phyloP scores from a whole-genome alignment of 2,888 invertebrate species.

The Leptinotarsa tumamoca region DNA sequence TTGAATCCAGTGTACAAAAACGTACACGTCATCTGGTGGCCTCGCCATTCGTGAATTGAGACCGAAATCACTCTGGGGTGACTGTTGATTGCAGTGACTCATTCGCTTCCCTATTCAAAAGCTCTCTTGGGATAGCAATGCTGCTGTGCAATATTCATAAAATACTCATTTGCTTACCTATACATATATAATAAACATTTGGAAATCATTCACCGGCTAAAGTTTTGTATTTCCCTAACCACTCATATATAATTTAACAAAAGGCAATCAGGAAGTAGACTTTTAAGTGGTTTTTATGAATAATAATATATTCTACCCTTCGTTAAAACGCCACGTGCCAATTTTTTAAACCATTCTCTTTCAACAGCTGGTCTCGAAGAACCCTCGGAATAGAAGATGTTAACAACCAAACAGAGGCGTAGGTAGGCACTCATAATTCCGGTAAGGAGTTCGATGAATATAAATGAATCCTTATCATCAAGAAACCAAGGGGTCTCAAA shows the following conservation, averaged over 20 bases:
- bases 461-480: background rate
- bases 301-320: slow-evolving; percentile 19
- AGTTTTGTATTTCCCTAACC: background rate
- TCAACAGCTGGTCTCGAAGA: slow-evolving; percentile 24
- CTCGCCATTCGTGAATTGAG: too few relatives aligned
- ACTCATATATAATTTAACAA: background rate
- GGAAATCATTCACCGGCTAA: background rate
- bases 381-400: background rate
- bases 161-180: background rate
- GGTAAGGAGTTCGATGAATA: background rate
- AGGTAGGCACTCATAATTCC: background rate
- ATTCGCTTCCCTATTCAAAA: too few relatives aligned
- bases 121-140: too few relatives aligned
- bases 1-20: too few relatives aligned
- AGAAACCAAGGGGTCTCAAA: too few relatives aligned
- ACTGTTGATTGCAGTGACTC: too few relatives aligned
- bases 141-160: background rate
- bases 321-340: slow-evolving; percentile 26
- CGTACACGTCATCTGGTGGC: too few relatives aligned
- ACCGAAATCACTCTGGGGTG: too few relatives aligned
- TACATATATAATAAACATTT: background rate
- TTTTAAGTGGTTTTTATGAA: slow-evolving; percentile 19
- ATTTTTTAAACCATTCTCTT: slow-evolving; percentile 11
- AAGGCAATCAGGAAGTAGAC: slow-evolving; percentile 22
- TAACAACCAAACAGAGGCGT: background rate